phyloP scores from a whole-genome alignment of 2,113 vertebrate species.

The Colossoma macropomum region DNA sequence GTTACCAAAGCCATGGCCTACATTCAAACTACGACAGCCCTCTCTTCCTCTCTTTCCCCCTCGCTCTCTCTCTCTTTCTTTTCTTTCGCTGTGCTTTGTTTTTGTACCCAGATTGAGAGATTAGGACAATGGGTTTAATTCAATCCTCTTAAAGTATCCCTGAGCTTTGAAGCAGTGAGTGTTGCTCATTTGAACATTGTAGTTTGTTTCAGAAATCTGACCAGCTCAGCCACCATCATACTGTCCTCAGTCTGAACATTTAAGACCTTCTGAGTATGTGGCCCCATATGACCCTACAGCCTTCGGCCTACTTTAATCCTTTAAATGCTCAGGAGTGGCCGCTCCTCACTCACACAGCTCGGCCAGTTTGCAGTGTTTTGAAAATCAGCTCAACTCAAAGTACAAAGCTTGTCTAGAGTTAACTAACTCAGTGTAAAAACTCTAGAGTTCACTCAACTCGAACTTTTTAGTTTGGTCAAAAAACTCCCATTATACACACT shows the following conservation, averaged over 20 bases:
- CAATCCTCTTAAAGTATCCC: background rate
- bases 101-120: conserved; percentile 21
- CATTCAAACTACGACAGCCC: background rate
- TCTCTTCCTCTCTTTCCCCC: background rate
- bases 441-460: too few species aligned
- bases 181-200: background rate
- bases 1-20: conserved; percentile 17
- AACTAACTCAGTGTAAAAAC: too few species aligned
- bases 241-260: background rate
- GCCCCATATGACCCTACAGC: background rate
- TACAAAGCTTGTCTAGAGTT: too few species aligned
- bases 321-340: too few species aligned
- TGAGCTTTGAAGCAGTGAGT: background rate
- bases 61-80: background rate
- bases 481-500: too few species aligned
- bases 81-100: background rate
- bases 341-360: too few species aligned
- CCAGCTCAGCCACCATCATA: background rate
- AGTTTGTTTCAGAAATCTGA: background rate
- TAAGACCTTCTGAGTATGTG: background rate
- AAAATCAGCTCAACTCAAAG: too few species aligned
- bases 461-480: too few species aligned
- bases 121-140: background rate
- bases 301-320: too few species aligned
- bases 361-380: too few species aligned